phyloP scores from a whole-genome alignment of 2,113 vertebrate species.

The Cynoglossus semilaevis region DNA sequence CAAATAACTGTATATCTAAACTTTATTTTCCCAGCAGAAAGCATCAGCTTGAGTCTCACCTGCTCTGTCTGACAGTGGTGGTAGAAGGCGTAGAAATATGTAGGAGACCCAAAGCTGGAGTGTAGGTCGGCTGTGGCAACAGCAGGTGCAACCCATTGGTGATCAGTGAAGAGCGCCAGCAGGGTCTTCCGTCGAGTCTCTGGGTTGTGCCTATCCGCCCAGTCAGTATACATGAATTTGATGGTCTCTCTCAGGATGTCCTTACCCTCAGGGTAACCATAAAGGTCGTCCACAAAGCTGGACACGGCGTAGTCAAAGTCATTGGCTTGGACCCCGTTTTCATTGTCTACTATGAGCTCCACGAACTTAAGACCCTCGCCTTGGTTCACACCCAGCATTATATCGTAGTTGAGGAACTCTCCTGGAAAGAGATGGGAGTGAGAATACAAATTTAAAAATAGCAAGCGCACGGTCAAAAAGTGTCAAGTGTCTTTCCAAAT shows the following conservation, averaged over 20 bases:
- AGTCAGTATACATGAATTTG: slow-evolving; percentile 99
- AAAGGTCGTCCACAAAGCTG: slow-evolving; percentile 97
- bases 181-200: slow-evolving; percentile 95
- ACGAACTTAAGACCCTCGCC: slow-evolving; percentile 97
- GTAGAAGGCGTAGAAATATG: slow-evolving; percentile 98
- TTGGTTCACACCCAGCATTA: slow-evolving; percentile 98
- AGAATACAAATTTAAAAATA: background rate
- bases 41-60: slow-evolving; percentile 39
- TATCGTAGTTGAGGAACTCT: slow-evolving; percentile 98
- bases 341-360: slow-evolving; percentile 96
- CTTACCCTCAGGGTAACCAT: slow-evolving; percentile 97
- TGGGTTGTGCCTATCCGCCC: slow-evolving; percentile 96
- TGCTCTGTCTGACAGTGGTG: slow-evolving; percentile 99
- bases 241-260: slow-evolving; percentile 97
- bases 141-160: slow-evolving; percentile 98
- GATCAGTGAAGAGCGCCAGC: slow-evolving; percentile 94
- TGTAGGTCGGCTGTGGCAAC: slow-evolving; percentile 98
- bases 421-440: slow-evolving; percentile 53
- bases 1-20: too few relatives aligned
- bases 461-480: too few relatives aligned
- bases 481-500: too few relatives aligned
- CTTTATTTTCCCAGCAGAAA: too few relatives aligned
- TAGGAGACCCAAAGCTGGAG: slow-evolving; percentile 97
- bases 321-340: slow-evolving; percentile 96
- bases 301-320: slow-evolving; percentile 99